Evolutionary conservation across 2,113 vertebrate species (phyloP), one percentile per base, ranked within the genome.

Genomic region (Neotragus moschatus): DNA sequence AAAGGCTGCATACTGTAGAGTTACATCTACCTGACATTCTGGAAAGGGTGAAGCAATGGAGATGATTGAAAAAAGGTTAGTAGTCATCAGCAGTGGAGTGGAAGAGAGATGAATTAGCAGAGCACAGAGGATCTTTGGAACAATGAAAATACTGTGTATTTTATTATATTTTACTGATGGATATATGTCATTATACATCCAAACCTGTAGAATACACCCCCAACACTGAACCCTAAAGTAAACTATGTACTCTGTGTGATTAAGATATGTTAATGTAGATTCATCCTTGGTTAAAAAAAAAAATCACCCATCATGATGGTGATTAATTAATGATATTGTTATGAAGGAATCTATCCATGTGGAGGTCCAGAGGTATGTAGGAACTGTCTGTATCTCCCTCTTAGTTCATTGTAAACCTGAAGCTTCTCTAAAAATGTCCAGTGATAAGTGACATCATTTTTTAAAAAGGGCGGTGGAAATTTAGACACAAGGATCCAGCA

Each of bases 401-500:
- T 56, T 17, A 56, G 33, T 39, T 56, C 36, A 43, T 11, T 56
- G 53, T 23, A 58, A 84, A 84, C 15, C 25, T 58, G 15, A 84
- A 58, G 4, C 1, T 84, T 58, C 15, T 84, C 53, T 58, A 58
- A 6, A 43, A 58, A 58, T 58, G 25, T 58, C 14, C 15, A 58
- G 3, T 1, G 53, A 43, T 28, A 58, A 43, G 81, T 28, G 14
- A 23, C 7, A 14, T 58, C 8, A 28, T 58, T 75, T 56, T 43
- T 1, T 0, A 13, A 43, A 70, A 81, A 0, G 3, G 6, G 6
- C 3, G 19, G 14, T 10, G 0, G 23, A 28, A 43, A 43, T 39
- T 43, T 28, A 39, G 25, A 28, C 53, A 58, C 36, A 43, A 36
- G 36, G 36, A 84, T 36, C 7, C 51, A 84, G 25, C 1, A 25